Evolutionary conservation across 2,113 vertebrate species (phyloP).

Genomic region (Pelobates fuscus): DNA sequence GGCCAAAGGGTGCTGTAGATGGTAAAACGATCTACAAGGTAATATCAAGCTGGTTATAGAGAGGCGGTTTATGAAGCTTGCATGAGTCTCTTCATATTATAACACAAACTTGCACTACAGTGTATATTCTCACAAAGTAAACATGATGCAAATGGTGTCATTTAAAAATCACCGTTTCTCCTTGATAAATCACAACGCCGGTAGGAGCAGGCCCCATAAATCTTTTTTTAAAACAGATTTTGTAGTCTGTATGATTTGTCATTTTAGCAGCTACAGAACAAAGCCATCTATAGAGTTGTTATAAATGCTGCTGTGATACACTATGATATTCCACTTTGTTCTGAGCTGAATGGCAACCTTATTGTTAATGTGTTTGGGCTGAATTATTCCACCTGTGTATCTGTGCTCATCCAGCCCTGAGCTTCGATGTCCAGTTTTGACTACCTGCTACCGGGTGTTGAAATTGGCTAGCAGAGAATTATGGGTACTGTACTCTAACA

Average conservation of each 20-base stretch:
- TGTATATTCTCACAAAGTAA: background rate
- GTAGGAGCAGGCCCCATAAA: background rate
- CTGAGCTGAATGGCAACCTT: background rate
- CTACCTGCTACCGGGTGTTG: no score
- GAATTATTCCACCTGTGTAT: no score
- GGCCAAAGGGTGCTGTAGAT: slow-evolving; percentile 36
- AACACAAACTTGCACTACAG: background rate
- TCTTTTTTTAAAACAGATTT: slow-evolving; percentile 1
- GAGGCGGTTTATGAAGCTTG: slow-evolving; percentile 10
- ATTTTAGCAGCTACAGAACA: background rate
- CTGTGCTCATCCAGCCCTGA: no score
- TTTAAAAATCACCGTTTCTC: background rate
- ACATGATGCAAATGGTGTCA: background rate
- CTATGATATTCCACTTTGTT: background rate
- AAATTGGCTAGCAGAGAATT: no score
- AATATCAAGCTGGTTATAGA: slow-evolving; percentile 3
- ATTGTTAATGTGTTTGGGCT: no score
- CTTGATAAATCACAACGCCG: background rate
- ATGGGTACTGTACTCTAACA: no score
- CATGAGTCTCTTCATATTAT: slow-evolving; percentile 6
- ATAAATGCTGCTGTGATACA: background rate
- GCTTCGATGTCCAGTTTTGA: no score
- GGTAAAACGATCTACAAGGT: slow-evolving; percentile 27
- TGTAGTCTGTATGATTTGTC: background rate
- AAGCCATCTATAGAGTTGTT: slow-evolving; percentile 1